A percentile compares a stretch with the other conserved stretches of the same genome.
Evolutionary conservation across 2,113 vertebrate species (phyloP).

Genomic region (Bubo scandiacus): DNA sequence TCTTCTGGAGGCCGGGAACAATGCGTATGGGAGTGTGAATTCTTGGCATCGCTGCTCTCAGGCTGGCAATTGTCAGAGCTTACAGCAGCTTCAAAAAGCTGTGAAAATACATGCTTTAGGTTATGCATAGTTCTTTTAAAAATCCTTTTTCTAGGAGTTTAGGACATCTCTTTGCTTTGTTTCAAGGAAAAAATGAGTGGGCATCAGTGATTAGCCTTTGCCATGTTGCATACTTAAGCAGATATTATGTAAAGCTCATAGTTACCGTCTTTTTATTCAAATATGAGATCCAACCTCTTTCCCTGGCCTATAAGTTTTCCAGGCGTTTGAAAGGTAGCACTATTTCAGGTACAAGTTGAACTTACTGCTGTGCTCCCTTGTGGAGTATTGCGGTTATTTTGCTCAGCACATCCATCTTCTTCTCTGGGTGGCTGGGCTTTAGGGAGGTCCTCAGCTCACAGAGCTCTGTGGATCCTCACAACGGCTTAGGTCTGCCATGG

Average conservation of each 20-base stretch:
- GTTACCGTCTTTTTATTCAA: not conserved
- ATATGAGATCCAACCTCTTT: not conserved
- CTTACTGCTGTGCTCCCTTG: rapidly evolving
- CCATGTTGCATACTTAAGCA: not conserved
- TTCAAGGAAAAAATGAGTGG: not conserved
- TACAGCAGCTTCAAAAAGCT: not conserved
- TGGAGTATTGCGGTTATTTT: not conserved
- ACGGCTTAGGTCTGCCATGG: rapidly evolving
- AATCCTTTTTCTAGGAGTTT: not conserved
- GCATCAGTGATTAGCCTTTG: not conserved
- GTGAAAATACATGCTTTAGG: not conserved
- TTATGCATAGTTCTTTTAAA: not conserved
- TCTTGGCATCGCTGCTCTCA: not conserved
- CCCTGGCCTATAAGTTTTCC: not conserved
- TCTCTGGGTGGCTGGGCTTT: not conserved
- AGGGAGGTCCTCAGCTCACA: not conserved
- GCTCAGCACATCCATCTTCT: not conserved
- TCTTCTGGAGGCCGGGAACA: not conserved
- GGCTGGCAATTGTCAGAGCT: not conserved
- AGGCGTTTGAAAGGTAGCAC: not conserved
- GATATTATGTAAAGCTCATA: not conserved
- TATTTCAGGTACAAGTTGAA: not conserved
- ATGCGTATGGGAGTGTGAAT: rapidly evolving
- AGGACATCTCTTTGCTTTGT: not conserved
- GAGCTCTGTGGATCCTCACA: not conserved